Percentiles rank a stretch among this genome's conserved stretches.
phyloP scores from a whole-genome alignment of 2,888 invertebrate genomes.

The Panopea generosa region DNA sequence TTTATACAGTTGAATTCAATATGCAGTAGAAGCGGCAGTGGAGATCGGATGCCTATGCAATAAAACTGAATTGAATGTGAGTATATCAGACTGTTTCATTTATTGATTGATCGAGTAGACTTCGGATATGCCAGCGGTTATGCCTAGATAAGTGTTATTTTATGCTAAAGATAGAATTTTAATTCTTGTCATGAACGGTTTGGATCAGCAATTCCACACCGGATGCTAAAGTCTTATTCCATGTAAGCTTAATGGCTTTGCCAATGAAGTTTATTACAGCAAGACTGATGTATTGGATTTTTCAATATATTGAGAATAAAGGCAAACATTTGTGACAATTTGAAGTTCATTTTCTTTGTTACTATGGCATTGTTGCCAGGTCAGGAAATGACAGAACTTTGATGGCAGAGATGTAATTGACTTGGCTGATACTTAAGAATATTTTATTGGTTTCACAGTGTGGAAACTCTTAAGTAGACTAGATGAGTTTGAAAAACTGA shows the following conservation, averaged over 20 bases:
- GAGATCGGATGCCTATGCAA: too few relatives aligned
- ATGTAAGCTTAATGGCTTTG: conserved; percentile 7
- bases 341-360: conserved; percentile 9
- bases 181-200: conserved; percentile 63
- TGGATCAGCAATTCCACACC: conserved; percentile 42
- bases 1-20: too few relatives aligned
- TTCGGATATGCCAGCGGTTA: conserved; percentile 6
- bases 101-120: conserved; percentile 21
- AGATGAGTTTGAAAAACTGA: too few relatives aligned
- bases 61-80: conserved; percentile 9
- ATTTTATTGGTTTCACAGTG: too few relatives aligned
- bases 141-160: conserved; percentile 60
- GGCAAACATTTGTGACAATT: conserved; percentile 3
- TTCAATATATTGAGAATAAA: not conserved
- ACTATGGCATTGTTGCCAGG: conserved; percentile 2
- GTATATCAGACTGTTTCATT: conserved; percentile 15
- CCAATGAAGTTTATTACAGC: not conserved
- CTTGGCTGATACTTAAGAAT: too few relatives aligned
- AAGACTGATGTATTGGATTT: not conserved
- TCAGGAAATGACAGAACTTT: not conserved
- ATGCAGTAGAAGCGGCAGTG: too few relatives aligned
- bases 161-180: conserved; percentile 65
- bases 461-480: too few relatives aligned
- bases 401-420: too few relatives aligned
- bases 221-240: conserved; percentile 49